Evolutionary conservation across 2,113 vertebrate genomes (phyloP).

Genomic region (Peucedramus taeniatus): DNA sequence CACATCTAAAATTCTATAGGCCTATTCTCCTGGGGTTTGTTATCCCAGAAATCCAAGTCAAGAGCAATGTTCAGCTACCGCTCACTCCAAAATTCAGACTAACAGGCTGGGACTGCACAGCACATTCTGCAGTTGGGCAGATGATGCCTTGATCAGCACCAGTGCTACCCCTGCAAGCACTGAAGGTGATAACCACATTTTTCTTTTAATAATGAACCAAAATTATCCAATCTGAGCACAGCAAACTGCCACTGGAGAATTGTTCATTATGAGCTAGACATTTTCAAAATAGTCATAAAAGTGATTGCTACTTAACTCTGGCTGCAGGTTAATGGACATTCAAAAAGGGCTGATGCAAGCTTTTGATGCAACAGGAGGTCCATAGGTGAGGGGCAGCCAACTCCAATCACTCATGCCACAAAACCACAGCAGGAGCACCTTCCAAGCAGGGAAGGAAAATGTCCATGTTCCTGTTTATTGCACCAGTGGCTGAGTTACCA

Average conservation of each 20-base stretch:
- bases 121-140: neutral
- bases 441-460: neutral
- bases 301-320: neutral
- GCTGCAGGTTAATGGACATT: neutral
- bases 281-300: neutral
- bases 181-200: neutral
- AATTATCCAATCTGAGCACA: neutral
- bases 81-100: neutral
- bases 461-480: neutral
- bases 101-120: neutral
- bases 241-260: neutral
- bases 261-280: neutral
- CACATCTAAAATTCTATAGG: neutral
- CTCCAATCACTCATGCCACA: neutral
- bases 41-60: slow-evolving; percentile 28
- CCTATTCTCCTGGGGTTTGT: neutral
- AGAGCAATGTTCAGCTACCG: neutral
- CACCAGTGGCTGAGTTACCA: neutral
- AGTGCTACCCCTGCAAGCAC: neutral
- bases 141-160: neutral
- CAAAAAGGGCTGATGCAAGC: neutral
- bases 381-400: neutral
- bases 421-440: neutral
- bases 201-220: neutral
- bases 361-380: neutral